phyloP scores from a whole-genome alignment of 2,888 invertebrate genomes.

The Drosophila antonietae region DNA sequence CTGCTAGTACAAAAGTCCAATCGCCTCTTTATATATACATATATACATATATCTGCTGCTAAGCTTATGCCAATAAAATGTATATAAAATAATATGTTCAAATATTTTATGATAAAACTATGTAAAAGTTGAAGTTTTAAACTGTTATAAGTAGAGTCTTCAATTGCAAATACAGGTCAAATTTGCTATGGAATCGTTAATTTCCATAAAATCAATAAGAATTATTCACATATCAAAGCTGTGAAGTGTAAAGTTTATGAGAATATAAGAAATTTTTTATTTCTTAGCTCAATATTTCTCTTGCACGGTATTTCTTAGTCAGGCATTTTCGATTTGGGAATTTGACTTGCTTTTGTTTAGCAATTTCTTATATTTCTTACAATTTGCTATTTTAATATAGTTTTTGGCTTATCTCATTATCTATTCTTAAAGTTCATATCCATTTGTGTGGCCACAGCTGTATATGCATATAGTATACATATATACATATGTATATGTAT shows the following conservation, averaged over 20 bases:
- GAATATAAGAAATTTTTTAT: no score
- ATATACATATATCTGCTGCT: not conserved
- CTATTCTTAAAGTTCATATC: not conserved
- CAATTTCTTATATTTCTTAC: not conserved
- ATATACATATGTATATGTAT: not conserved
- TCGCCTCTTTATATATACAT: not conserved
- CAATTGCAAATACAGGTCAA: no score
- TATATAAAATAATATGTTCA: not conserved
- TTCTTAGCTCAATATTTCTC: no score
- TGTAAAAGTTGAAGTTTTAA: no score
- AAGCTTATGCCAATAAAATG: not conserved
- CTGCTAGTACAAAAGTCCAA: slow-evolving; percentile 17
- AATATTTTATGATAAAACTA: not conserved
- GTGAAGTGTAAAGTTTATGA: no score
- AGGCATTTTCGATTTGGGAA: not conserved
- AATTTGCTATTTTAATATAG: not conserved
- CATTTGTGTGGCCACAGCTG: not conserved
- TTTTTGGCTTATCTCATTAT: not conserved
- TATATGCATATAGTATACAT: not conserved
- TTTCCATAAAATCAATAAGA: no score
- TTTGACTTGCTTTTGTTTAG: not conserved
- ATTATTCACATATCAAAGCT: no score
- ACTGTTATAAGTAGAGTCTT: no score
- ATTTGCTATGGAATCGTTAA: no score
- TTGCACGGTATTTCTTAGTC: not conserved